Evolutionary conservation across 2,113 vertebrate genomes (phyloP).

Genomic region (Aspidoscelis tigris): DNA sequence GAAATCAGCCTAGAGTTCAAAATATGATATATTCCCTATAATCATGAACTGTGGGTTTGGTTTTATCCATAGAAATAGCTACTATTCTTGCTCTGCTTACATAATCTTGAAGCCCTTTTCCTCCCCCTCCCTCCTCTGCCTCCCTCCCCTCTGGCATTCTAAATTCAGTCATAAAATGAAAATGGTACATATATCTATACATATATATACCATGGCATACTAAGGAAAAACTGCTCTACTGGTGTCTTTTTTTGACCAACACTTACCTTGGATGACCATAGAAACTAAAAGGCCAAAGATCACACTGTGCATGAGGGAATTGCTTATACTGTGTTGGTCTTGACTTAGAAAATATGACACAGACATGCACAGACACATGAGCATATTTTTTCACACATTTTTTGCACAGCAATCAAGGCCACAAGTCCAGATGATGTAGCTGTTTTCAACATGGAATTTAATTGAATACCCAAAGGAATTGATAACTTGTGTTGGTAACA

Average conservation of each 20-base stretch:
- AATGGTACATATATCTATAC: slow-evolving; percentile 6
- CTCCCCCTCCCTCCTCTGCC: slow-evolving; percentile 20
- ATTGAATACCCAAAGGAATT: slow-evolving; percentile 62
- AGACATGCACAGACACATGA: slow-evolving; percentile 29
- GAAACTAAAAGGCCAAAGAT: slow-evolving; percentile 81
- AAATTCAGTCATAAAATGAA: slow-evolving; percentile 56
- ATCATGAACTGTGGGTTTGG: slow-evolving; percentile 60
- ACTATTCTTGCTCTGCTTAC: slow-evolving; percentile 38
- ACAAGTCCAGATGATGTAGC: slow-evolving; percentile 42
- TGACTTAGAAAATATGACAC: slow-evolving; percentile 59
- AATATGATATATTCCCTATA: slow-evolving; percentile 52
- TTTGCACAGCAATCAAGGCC: slow-evolving; percentile 48
- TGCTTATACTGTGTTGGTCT: slow-evolving; percentile 62
- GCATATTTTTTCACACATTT: slow-evolving; percentile 42
- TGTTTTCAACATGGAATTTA: slow-evolving; percentile 42
- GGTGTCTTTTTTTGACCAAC: slow-evolving; percentile 53
- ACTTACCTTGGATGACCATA: slow-evolving; percentile 62
- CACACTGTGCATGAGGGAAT: slow-evolving; percentile 75
- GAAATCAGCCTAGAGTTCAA: slow-evolving; percentile 52
- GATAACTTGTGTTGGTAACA: slow-evolving; percentile 38
- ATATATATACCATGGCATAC: slow-evolving; percentile 36
- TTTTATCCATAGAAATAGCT: slow-evolving; percentile 50
- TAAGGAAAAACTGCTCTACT: slow-evolving; percentile 58
- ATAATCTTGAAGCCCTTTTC: slow-evolving; percentile 33
- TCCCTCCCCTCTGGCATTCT: slow-evolving; percentile 14